Conservation (phyloP, 2,113 vertebrate genomes). For the Chelonoidis abingdonii region DNA sequence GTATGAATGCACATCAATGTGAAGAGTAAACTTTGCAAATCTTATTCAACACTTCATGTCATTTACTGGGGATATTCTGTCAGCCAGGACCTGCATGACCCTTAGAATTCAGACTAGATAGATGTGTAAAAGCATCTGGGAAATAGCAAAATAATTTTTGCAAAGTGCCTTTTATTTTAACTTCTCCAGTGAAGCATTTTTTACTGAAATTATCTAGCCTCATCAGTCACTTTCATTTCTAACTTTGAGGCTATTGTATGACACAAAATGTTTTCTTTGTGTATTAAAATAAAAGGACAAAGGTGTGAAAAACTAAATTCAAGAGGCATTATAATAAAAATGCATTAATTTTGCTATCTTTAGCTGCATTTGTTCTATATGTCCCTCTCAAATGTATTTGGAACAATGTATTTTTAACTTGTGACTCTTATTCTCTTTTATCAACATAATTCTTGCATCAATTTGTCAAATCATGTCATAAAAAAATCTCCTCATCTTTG, state of each 20-base stretch:
- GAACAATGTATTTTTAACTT: neutral
- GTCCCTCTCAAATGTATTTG: neutral
- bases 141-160: neutral
- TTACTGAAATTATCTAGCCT: neutral
- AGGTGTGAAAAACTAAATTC: neutral
- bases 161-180: neutral
- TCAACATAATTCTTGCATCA: neutral
- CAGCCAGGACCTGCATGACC: neutral
- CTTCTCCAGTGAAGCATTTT: neutral
- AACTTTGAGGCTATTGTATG: neutral
- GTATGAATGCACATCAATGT: neutral
- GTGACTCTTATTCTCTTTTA: neutral
- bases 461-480: conserved; percentile 4
- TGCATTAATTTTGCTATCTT: neutral
- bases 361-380: neutral
- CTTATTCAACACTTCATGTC: neutral
- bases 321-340: neutral
- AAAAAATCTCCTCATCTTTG: conserved; percentile 25
- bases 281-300: neutral
- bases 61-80: neutral
- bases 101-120: neutral
- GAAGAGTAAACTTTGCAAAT: neutral
- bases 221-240: neutral
- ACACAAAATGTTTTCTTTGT: neutral
- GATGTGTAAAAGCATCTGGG: neutral